These are phyloP conservation scores for Lagothrix lagotricha DNA, from an alignment of 2,797 vertebrate genomes.

Conservation along the genomic window DNA sequence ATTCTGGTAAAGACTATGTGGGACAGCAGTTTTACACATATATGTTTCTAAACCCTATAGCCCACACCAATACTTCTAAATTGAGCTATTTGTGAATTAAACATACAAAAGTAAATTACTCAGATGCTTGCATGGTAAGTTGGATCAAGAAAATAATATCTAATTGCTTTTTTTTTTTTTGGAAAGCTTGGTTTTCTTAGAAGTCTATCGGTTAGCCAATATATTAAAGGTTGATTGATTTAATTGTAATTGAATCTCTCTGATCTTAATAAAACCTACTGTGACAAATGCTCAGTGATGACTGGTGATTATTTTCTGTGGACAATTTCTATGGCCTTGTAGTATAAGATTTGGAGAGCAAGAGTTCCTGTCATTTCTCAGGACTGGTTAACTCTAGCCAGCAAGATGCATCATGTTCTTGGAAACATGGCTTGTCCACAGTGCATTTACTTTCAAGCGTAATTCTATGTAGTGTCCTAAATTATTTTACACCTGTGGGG, in stretches of 20 bases:
- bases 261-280: not conserved
- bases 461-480: not conserved
- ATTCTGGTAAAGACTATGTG: not conserved
- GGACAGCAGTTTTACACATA: not conserved
- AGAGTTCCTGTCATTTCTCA: not conserved
- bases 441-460: not conserved
- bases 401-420: rapidly evolving
- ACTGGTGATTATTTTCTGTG: not conserved
- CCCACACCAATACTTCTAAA: not conserved
- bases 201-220: not conserved
- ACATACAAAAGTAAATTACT: not conserved
- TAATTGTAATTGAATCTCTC: not conserved
- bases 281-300: not conserved
- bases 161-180: not conserved
- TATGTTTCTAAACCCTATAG: not conserved
- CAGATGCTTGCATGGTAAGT: not conserved
- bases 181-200: not conserved
- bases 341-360: not conserved
- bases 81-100: not conserved
- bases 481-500: not conserved
- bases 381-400: not conserved
- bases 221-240: not conserved
- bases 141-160: not conserved
- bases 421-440: not conserved
- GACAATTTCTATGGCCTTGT: not conserved